A percentile compares a stretch with the other conserved stretches of the same genome.
Evolutionary conservation across 2,113 vertebrate genomes (phyloP).

Genomic region (Corapipo altera): DNA sequence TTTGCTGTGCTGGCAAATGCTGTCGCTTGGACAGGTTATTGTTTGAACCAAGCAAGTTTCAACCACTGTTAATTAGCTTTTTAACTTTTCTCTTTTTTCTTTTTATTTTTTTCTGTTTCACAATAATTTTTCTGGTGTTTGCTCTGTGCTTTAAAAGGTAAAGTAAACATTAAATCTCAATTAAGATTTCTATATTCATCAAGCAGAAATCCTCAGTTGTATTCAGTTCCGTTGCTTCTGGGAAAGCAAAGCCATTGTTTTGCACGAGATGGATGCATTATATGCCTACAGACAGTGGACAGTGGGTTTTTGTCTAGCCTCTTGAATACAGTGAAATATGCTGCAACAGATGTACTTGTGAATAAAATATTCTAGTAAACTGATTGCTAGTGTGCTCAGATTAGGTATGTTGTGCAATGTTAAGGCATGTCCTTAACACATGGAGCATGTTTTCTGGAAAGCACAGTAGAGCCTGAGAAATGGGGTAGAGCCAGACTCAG

Average conservation of each 20-base stretch:
- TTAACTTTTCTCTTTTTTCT: not conserved
- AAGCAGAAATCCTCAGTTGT: not conserved
- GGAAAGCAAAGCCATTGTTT: not conserved
- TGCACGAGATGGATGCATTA: not conserved
- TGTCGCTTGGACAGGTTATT: not conserved
- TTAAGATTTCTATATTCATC: constrained; percentile 30
- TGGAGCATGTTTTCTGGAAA: not conserved
- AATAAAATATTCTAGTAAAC: not conserved
- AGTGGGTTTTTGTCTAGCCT: not conserved
- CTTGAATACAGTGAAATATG: not conserved
- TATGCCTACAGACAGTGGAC: not conserved
- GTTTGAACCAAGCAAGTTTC: constrained; percentile 25
- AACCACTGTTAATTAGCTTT: constrained; percentile 58
- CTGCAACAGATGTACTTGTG: not conserved
- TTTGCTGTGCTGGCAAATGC: constrained; percentile 44
- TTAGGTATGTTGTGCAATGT: not conserved
- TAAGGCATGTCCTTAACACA: not conserved
- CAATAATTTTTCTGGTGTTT: not conserved
- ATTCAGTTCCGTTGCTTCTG: not conserved
- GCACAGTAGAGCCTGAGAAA: not conserved
- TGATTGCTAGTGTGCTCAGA: fast-evolving
- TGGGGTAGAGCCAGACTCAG: not conserved
- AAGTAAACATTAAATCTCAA: constrained; percentile 61
- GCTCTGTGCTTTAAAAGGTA: constrained; percentile 30
- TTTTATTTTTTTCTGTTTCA: not conserved